Percentiles rank a stretch among this genome's conserved stretches.
Conservation (phyloP, 2,888 invertebrate genomes). For the Nesidiocoris tenuis region DNA sequence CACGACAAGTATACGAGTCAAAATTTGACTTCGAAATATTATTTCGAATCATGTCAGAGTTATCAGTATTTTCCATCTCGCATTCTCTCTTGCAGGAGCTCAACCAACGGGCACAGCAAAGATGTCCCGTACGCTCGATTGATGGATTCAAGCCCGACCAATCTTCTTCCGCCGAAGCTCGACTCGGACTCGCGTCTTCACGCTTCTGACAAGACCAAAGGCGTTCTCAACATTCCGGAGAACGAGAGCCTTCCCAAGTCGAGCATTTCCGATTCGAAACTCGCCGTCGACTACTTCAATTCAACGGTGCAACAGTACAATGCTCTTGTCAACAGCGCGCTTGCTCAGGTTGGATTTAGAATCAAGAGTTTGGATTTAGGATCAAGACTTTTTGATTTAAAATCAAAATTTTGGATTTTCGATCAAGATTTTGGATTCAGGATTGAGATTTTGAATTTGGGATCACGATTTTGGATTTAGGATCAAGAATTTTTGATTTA, state of each 20-base stretch:
- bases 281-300: constrained; percentile 73
- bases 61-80: too few relatives aligned
- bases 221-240: constrained; percentile 57
- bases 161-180: constrained; percentile 61
- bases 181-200: constrained; percentile 72
- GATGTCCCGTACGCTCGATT: constrained; percentile 80
- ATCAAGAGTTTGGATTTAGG: too few relatives aligned
- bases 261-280: constrained; percentile 80
- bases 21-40: too few relatives aligned
- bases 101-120: constrained; percentile 47
- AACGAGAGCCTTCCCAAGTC: constrained; percentile 67
- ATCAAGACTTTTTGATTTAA: too few relatives aligned
- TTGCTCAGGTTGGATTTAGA: constrained; percentile 37
- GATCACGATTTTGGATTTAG: too few relatives aligned
- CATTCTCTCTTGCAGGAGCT: constrained; percentile 45
- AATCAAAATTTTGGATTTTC: too few relatives aligned
- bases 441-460: too few relatives aligned
- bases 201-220: constrained; percentile 57
- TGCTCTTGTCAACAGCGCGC: constrained; percentile 49
- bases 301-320: constrained; percentile 50
- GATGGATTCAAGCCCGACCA: constrained; percentile 65
- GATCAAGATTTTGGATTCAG: too few relatives aligned
- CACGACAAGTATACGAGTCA: too few relatives aligned
- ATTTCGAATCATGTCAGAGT: too few relatives aligned
- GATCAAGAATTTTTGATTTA: too few relatives aligned